Evolutionary conservation across 2,113 vertebrate species (phyloP), one percentile per base, ranked within the genome.

Genomic region (Xyliphius kryptos): DNA sequence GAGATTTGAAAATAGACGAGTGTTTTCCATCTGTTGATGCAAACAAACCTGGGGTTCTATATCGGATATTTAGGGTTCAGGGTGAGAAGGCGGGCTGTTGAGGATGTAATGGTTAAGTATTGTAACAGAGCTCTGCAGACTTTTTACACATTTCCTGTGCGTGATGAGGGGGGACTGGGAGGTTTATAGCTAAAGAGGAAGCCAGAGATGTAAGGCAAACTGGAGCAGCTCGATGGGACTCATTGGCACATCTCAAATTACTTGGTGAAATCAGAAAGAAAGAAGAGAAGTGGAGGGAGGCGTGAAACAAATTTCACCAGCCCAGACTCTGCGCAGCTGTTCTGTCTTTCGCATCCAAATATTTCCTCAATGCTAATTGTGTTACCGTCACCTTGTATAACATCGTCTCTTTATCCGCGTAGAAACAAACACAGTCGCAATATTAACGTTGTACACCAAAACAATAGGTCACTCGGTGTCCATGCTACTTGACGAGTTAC

Each of bases 111-210:
- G 11, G n/a, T 52, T 16, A 63, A 52, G 58, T 66, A 70, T 49
- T 68, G 36, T 19, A 69, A 40, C 68, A 50, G 61, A 37, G 21
- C 67, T 60, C 9, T 63, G 17, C 44, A 72, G 68, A 11, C 72
- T 74, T 82, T 83, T 80, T 72, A 80, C 72, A 75, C 78, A 57
- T 64, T 75, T 81, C 80, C 82, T 77, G 78, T 71, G 61, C 10
- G 62, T 77, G 75, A 71, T 57, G 70, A 68, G 43, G 19, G 69
- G 73, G 72, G 82, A 44, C 48, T 62, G 81, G 74, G 57, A 56
- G 52, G 76, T 73, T 65, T 51, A 73, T 75, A 79, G 78, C 74
- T 62, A 49, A 67, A 73, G 74, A 61, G 46, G 74, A 81, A 74
- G 21, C 66, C 41, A 49, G 47, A 80, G 83, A 81, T 80, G 81